phyloP scores from a whole-genome alignment of 2,797 vertebrate genomes.

The Rhabdophis nuchalis region DNA sequence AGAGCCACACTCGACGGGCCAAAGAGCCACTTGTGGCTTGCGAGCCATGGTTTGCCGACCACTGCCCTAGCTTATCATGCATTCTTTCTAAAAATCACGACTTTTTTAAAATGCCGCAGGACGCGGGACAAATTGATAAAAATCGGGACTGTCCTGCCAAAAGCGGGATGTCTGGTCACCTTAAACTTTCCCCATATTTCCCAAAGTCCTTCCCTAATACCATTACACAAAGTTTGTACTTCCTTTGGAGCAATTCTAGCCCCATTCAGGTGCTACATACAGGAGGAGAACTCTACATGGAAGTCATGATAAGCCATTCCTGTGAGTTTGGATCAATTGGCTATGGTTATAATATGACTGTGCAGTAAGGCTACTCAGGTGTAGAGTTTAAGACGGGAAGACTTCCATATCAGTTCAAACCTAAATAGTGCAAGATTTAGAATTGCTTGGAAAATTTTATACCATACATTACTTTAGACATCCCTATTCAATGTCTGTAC shows the following conservation, averaged over 20 bases:
- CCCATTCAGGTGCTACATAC: neutral
- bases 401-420: neutral
- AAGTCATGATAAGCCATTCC: neutral
- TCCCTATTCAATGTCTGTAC: neutral
- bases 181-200: neutral
- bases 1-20: no score
- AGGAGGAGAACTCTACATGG: neutral
- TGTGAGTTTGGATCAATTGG: neutral
- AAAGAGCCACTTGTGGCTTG: no score
- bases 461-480: neutral
- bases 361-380: neutral
- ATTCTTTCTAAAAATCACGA: no score
- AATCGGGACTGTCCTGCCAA: no score
- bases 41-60: no score
- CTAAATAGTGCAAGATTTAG: neutral
- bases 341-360: neutral
- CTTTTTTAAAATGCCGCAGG: no score
- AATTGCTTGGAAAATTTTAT: neutral
- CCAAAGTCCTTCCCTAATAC: neutral
- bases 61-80: no score
- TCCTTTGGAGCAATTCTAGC: neutral
- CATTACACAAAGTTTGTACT: neutral
- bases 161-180: no score
- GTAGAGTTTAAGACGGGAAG: neutral
- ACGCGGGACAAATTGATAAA: no score